Conservation (phyloP, 2,113 vertebrate genomes). For the Heterochromis multidens region DNA sequence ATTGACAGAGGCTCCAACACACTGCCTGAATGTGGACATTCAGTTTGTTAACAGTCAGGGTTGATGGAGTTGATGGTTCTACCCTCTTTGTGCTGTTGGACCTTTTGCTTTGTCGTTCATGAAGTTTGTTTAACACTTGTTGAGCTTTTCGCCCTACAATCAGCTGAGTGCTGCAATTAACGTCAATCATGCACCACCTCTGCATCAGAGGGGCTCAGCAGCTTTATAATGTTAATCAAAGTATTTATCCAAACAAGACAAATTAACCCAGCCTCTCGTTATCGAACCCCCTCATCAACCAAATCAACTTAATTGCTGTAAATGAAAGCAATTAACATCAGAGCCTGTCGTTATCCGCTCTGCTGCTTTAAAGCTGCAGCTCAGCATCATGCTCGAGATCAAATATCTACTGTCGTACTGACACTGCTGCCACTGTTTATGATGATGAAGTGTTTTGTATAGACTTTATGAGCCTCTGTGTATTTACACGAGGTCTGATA, state of each 20-base stretch:
- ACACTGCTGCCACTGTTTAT: neutral
- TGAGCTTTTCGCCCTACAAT: constrained; percentile 4
- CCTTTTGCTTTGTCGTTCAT: neutral
- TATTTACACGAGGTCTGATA: neutral
- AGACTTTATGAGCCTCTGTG: neutral
- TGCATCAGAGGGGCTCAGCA: neutral
- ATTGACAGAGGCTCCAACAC: neutral
- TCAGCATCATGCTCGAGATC: neutral
- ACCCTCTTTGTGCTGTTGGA: neutral
- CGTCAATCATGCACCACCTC: neutral
- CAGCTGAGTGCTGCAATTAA: constrained; percentile 25
- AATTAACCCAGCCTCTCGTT: constrained; percentile 35
- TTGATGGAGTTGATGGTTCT: neutral
- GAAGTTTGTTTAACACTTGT: constrained; percentile 1
- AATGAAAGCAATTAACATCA: constrained; percentile 36
- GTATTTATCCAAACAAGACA: constrained; percentile 44
- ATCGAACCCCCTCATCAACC: constrained; percentile 41
- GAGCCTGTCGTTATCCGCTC: neutral
- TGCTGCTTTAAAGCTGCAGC: neutral
- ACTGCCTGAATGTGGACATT: neutral
- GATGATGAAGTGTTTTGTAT: neutral
- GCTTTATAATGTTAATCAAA: neutral
- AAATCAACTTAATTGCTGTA: constrained; percentile 40
- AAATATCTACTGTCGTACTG: neutral
- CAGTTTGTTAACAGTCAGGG: no score